phyloP scores from a whole-genome alignment of 2,888 invertebrate genomes.

The Sycophila texana region DNA sequence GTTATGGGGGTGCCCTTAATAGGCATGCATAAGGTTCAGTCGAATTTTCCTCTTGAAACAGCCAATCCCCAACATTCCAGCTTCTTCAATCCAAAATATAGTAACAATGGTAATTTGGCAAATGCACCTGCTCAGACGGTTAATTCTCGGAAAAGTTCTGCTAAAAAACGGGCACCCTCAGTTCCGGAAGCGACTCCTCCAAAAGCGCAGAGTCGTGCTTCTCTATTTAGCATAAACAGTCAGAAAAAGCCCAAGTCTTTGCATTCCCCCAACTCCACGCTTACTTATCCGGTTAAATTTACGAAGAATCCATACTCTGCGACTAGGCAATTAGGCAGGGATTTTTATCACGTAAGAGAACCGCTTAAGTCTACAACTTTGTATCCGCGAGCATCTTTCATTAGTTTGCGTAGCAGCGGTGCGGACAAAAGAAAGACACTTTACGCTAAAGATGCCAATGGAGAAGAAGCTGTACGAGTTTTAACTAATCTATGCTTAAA shows the following conservation, averaged over 20 bases:
- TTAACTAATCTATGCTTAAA: slow-evolving; percentile 70
- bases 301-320: slow-evolving; percentile 39
- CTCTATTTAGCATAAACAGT: background rate
- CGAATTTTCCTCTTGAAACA: no score
- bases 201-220: no score
- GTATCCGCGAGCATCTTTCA: slow-evolving; percentile 2
- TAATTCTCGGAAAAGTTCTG: no score
- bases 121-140: no score
- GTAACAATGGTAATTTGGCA: no score
- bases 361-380: slow-evolving; percentile 36
- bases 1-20: slow-evolving; percentile 70
- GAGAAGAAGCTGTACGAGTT: slow-evolving; percentile 69
- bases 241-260: background rate
- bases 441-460: slow-evolving; percentile 70
- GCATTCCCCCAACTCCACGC: background rate
- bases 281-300: slow-evolving; percentile 35
- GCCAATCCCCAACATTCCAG: no score
- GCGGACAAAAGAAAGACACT: slow-evolving; percentile 67
- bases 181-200: no score
- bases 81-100: no score
- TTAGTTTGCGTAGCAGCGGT: slow-evolving; percentile 41
- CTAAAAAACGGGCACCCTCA: slow-evolving; percentile 43
- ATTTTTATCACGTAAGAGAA: slow-evolving; percentile 55
- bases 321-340: background rate
- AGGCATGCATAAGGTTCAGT: slow-evolving; percentile 67